Base-by-base conservation (phyloP, 2,113 vertebrate species). In the Phyllostomus discolor region DNA sequence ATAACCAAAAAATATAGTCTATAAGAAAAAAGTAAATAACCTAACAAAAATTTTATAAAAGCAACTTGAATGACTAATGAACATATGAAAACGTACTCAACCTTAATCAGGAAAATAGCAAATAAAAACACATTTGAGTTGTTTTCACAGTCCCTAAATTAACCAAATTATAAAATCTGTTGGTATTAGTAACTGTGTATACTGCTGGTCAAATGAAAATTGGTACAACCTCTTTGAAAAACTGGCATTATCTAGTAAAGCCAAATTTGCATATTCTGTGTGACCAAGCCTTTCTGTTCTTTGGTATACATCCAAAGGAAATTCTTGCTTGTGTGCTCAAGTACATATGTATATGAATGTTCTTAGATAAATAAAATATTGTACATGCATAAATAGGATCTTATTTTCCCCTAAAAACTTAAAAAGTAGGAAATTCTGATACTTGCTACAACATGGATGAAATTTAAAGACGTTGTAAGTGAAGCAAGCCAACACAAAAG, bases 111-210 rank as follows among this genome's bases (percentile, higher is more conserved):
- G 43, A 17, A 92, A 73, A 73, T 26, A 72, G 50, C 79, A 76
- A 91, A 72, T 93, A 66, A 67, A 19, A 67, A 66, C 54, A 86
- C 50, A 66, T 8, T 79, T 62, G 69, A 80, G 35, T 62, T 75
- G 15, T 86, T 83, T 84, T 92, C 41, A 64, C 1, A 81, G 31
- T 10, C 38, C n/a, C 28, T 14, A 94, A 72, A 57, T 50, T 48
- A 85, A 19, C 41, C 69, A 73, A 83, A 75, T 57, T 92, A 35
- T 75, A 85, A 95, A 92, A 70, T 90, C 43, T 89, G 66, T 88
- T 11, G 80, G 8, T 70, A 87, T 92, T 83, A 78, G 24, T 35
- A 46, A 86, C 38, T 78, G 20, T 75, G 35, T 59, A 33, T 88
- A 31, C 31, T 50, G 22, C 35, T 89, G 22, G 24, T 79, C 64